Evolutionary conservation across 2,888 invertebrate genomes (phyloP), one percentile per base, ranked within the genome.

Genomic region (Bellardia bayeri): DNA sequence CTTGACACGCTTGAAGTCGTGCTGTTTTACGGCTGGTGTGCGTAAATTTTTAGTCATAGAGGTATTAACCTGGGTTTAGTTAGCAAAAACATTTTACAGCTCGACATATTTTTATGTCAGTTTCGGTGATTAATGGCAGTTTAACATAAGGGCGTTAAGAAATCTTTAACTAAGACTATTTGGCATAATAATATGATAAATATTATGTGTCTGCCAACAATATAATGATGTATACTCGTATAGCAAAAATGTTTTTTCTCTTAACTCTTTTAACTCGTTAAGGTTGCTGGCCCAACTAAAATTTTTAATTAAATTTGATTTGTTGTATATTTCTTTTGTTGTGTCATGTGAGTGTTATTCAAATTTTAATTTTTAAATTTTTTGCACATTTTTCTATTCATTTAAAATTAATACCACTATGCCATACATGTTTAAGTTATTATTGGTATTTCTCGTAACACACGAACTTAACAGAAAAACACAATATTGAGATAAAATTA

Each of bases 111-210:
- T 90, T 61, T 89, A 89, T 90, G 91, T 90, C 90, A 90, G 91
- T 91, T 91, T 91, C 89, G 11, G 91, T 92, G 92, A 92, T 92
- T 92, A 92, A 92, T 91, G 92, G 91, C 90, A 91, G 91, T 92
- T 91, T 90, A 91, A 91, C 91, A 91, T n/a, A 42, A 42, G 33
- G 13, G 23, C 13, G 68, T 23, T 49, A 11, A 49, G 7, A 33
- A 23, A 8, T 23, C 8, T 56, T 56, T 23, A 16, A 8, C 23
- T 1, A 56, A n/a, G 23, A 3, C 9, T 56, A 3, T 56, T 56
- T 23, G 23, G 8, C 23, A 56, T 23, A 56, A n/a, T 51, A 9
- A 16, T 45, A 45, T 45, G 45, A 45, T 11, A 8, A 45, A 45
- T 45, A 45, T 45, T 45, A 45, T 45, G 13, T 45, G 13, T 13